Percentiles rank a stretch among this genome's conserved stretches.
phyloP scores from a whole-genome alignment of 2,113 vertebrate genomes.

The Sapajus apella region DNA sequence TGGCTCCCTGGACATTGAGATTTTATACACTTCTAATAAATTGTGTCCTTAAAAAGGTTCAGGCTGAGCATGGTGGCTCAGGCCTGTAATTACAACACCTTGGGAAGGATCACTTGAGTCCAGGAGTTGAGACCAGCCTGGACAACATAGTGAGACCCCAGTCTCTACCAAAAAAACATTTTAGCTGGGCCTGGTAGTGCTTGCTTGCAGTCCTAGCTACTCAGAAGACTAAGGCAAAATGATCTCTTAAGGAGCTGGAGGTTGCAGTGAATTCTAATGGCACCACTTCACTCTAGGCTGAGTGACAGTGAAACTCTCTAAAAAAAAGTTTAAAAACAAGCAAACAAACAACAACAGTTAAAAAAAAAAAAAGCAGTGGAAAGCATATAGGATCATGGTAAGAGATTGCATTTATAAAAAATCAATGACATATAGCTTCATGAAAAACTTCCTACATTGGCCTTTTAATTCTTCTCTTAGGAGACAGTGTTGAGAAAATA shows the following conservation, averaged over 20 bases:
- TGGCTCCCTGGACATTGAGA: neutral
- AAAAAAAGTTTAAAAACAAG: too few relatives aligned
- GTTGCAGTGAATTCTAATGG: neutral
- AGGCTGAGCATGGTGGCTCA: neutral
- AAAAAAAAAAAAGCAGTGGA: neutral
- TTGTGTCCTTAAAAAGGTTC: neutral
- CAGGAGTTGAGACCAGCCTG: neutral
- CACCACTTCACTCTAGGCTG: neutral
- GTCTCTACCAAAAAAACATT: neutral
- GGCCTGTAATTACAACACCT: neutral
- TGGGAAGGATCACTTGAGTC: neutral
- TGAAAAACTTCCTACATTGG: neutral
- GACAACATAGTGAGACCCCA: neutral
- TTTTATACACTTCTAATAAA: conserved; percentile 10
- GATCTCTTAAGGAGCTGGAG: neutral
- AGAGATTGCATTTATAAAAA: neutral
- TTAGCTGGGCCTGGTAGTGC: neutral
- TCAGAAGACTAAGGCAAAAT: neutral
- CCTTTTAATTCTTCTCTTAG: neutral
- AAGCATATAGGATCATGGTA: neutral
- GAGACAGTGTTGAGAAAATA: neutral
- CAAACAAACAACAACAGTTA: too few relatives aligned
- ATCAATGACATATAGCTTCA: neutral
- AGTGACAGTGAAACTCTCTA: neutral
- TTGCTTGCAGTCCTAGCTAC: neutral